phyloP scores from a whole-genome alignment of 1,140 invertebrate species.

The Bilobella aurantiaca region DNA sequence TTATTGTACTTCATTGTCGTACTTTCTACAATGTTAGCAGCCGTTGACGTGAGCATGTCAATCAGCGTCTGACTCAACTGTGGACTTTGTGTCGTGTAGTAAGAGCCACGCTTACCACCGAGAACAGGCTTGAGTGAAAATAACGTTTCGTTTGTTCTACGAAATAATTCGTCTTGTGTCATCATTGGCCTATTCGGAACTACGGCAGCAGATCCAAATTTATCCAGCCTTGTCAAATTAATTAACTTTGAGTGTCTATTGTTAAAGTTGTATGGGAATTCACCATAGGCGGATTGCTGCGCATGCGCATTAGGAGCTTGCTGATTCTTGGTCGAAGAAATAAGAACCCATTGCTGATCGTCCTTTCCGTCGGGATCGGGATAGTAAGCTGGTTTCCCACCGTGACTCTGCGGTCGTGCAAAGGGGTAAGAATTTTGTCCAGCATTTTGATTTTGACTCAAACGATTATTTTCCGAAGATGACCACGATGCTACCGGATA shows the following conservation, averaged over 20 bases:
- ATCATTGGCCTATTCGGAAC: neutral
- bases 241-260: neutral
- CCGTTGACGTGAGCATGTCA: neutral
- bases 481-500: constrained; percentile 24
- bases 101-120: neutral
- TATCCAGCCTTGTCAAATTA: neutral
- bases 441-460: neutral
- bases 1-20: constrained; percentile 2
- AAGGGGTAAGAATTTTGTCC: too few species aligned
- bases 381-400: constrained; percentile 12
- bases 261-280: constrained; percentile 9
- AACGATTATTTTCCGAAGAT: neutral
- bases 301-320: neutral
- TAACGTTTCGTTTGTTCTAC: constrained; percentile 25
- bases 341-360: constrained; percentile 33
- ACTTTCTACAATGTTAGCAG: neutral
- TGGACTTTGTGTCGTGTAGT: neutral
- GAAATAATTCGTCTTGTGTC: constrained; percentile 27
- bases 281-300: neutral
- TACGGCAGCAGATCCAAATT: neutral
- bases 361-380: constrained; percentile 17
- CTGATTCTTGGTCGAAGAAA: constrained; percentile 12
- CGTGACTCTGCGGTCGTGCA: neutral
- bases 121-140: constrained; percentile 22
- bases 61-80: neutral